Conservation (phyloP, 2,113 vertebrate species). For the Bungarus multicinctus region DNA sequence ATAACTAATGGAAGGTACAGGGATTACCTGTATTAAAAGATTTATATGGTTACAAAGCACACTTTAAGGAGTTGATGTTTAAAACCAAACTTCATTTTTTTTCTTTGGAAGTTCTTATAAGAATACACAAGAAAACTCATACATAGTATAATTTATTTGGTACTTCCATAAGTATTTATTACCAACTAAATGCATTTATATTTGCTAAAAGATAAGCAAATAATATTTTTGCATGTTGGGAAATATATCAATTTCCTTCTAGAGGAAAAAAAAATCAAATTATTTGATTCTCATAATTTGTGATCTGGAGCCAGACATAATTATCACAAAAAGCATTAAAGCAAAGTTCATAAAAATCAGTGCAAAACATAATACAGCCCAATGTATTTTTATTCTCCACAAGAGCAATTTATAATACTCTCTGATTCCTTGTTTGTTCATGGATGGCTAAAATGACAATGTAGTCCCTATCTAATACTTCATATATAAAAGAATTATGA, state of each 20-base stretch:
- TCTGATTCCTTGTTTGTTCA: not conserved
- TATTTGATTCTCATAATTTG: slow-evolving; percentile 16
- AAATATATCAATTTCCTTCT: not conserved
- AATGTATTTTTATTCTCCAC: slow-evolving; percentile 11
- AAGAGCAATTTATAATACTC: slow-evolving; percentile 18
- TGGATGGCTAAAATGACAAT: not conserved
- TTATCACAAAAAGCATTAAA: slow-evolving; percentile 7
- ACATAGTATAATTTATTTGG: not conserved
- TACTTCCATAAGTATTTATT: slow-evolving; percentile 1
- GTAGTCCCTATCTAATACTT: slow-evolving; percentile 7
- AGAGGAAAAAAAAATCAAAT: not conserved
- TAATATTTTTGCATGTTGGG: not conserved
- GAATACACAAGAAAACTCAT: not conserved
- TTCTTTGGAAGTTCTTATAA: not conserved
- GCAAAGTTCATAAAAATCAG: slow-evolving; percentile 7
- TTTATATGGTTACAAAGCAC: not conserved
- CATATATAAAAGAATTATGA: slow-evolving; percentile 11
- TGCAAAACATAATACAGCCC: slow-evolving; percentile 5
- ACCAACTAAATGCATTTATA: slow-evolving; percentile 3
- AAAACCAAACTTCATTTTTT: not conserved
- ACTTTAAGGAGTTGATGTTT: not conserved
- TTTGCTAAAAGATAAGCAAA: not conserved
- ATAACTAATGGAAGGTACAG: not conserved
- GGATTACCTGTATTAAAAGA: not conserved
- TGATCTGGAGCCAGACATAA: slow-evolving; percentile 25